Evolutionary conservation across 2,888 invertebrate species (phyloP), one percentile per base, ranked within the genome.

Genomic region (Operophtera brumata): DNA sequence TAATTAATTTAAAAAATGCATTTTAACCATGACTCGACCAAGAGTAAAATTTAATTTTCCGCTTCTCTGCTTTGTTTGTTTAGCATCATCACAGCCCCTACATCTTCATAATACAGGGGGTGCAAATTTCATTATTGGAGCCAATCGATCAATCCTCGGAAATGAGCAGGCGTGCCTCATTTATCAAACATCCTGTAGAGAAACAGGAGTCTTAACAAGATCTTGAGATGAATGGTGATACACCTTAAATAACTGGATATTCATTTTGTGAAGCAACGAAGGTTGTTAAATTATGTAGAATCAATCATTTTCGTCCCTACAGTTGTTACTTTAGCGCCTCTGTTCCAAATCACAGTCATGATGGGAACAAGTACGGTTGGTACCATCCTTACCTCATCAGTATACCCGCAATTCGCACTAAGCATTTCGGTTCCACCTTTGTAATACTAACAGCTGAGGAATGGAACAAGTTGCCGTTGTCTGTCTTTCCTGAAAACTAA

Each of bases 121-220:
- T 60, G 62, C 64, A 57, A 62, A 62, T 62, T 65, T 64, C 65
- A 67, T 66, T 67, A 67, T 67, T 62, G 58, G 40, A 57, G 58
- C 64, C 64, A 63, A 67, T 67, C 67, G 63, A 67, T 67, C 66
- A 66, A 63, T 53, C 43, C 44, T 56, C 59, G 54, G 61, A 62
- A 61, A 57, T 57, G 47, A 67, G 65, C 54, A 48, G 61, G 62
- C 64, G 62, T 65, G 59, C 54, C 57, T 50, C 62, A 67, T 69
- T 69, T 65, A 67, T 69, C 67, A 69, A 65, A 69, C 69, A 66
- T 45, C 59, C 61, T 61, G 63, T 59, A 64, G 61, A 64, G 61
- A 65, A 54, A 40, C 49, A 55, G 26, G 28, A 46, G 53, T 36
- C 11, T 40, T 43, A 47, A 55, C 55, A 61, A 44, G 32, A 61